These are phyloP conservation scores for Phyllotreta striolata DNA, from an alignment of 2,888 invertebrate species.

Conservation along the genomic window DNA sequence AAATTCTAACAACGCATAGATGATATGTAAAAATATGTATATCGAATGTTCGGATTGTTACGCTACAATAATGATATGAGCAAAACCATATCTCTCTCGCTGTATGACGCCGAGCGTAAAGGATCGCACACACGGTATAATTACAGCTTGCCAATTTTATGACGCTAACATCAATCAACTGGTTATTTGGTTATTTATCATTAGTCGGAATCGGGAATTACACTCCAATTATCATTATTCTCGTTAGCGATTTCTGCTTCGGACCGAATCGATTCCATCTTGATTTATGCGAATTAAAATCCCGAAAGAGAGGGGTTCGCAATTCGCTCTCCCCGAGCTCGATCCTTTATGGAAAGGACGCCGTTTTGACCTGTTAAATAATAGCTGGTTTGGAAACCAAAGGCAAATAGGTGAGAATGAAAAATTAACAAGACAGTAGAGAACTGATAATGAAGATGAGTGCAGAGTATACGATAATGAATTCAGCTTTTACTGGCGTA, in stretches of 20 bases:
- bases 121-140: background rate
- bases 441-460: background rate
- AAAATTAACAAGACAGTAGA: background rate
- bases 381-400: constrained; percentile 18
- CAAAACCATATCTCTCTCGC: background rate
- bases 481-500: too few species aligned
- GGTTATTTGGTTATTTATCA: constrained; percentile 28
- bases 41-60: background rate
- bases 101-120: background rate
- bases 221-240: constrained; percentile 32
- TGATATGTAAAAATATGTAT: too few species aligned
- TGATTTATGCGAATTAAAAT: constrained; percentile 30
- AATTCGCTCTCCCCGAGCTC: constrained; percentile 17
- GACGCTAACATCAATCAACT: constrained; percentile 23
- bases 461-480: too few species aligned
- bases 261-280: constrained; percentile 26
- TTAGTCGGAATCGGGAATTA: constrained; percentile 26
- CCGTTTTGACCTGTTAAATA: constrained; percentile 9
- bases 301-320: constrained; percentile 18
- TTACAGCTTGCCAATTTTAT: constrained; percentile 18
- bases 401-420: constrained; percentile 9
- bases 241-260: constrained; percentile 26
- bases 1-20: too few species aligned
- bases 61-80: background rate
- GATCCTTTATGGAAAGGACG: background rate